phyloP scores from a whole-genome alignment of 2,797 vertebrate species.

The Paedocypris micromegethes region DNA sequence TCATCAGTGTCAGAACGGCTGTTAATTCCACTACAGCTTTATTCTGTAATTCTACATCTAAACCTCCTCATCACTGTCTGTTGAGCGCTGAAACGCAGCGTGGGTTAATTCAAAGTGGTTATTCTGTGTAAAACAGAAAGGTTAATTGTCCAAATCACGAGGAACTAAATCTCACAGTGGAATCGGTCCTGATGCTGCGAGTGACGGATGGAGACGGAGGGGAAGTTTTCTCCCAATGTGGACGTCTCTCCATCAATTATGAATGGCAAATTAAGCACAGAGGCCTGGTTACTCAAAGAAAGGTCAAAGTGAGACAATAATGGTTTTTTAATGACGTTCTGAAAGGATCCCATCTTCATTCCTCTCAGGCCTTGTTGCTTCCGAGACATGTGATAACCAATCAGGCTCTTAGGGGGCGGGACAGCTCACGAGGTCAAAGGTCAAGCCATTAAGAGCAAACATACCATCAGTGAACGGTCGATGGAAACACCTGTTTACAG shows the following conservation, averaged over 20 bases:
- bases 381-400: slow-evolving; percentile 48
- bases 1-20: too few relatives aligned
- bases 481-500: too few relatives aligned
- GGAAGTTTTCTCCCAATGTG: slow-evolving; percentile 38
- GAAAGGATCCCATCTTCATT: slow-evolving; percentile 61
- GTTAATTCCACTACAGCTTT: too few relatives aligned
- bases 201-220: slow-evolving; percentile 55
- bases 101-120: background rate
- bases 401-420: slow-evolving; percentile 31
- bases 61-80: too few relatives aligned
- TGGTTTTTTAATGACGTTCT: slow-evolving; percentile 67
- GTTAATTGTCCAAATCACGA: slow-evolving; percentile 61
- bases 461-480: background rate
- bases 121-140: slow-evolving; percentile 34
- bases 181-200: slow-evolving; percentile 46
- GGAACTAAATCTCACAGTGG: slow-evolving; percentile 45
- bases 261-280: slow-evolving; percentile 59
- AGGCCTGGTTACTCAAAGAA: slow-evolving; percentile 59
- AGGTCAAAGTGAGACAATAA: slow-evolving; percentile 67
- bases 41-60: too few relatives aligned
- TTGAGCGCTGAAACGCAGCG: too few relatives aligned
- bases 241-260: slow-evolving; percentile 56
- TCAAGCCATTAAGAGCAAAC: slow-evolving; percentile 14
- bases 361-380: slow-evolving; percentile 50
- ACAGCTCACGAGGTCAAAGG: slow-evolving; percentile 24